Evolutionary conservation across 2,113 vertebrate genomes (phyloP).

Genomic region (Petaurus breviceps): DNA sequence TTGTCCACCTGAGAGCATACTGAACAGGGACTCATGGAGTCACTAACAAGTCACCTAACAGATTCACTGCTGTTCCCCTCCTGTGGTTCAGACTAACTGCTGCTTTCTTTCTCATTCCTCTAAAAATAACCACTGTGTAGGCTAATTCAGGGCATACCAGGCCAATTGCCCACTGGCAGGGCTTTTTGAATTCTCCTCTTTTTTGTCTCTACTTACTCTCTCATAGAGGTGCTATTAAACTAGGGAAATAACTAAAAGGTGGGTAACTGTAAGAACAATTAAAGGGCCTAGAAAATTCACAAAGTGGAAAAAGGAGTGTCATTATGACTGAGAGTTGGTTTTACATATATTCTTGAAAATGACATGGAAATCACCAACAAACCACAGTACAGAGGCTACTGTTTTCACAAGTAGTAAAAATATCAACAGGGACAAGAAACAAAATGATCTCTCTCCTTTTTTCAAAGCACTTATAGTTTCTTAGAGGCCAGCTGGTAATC

Average conservation of each 20-base stretch:
- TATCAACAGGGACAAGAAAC: neutral
- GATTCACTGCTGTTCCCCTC: neutral
- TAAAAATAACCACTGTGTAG: neutral
- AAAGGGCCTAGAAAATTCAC: neutral
- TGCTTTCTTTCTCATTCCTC: neutral
- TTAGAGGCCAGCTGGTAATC: neutral
- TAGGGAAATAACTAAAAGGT: slow-evolving; percentile 6
- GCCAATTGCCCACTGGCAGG: neutral
- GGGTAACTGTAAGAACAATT: neutral
- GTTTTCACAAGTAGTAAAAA: neutral
- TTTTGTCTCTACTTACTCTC: neutral
- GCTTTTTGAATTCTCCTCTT: neutral
- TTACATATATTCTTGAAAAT: neutral
- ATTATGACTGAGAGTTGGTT: neutral
- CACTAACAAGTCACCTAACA: neutral
- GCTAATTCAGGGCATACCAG: neutral
- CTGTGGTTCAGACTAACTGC: neutral
- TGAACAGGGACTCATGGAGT: neutral
- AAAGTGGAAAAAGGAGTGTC: neutral
- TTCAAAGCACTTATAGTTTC: neutral
- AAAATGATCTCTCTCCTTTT: neutral
- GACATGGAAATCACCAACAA: neutral
- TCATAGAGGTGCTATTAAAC: neutral
- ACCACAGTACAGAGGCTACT: neutral
- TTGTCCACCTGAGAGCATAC: neutral